Percentiles rank a stretch among this genome's conserved stretches.
phyloP scores from a whole-genome alignment of 2,113 vertebrate genomes.

The Neodontobutis hainanensis region DNA sequence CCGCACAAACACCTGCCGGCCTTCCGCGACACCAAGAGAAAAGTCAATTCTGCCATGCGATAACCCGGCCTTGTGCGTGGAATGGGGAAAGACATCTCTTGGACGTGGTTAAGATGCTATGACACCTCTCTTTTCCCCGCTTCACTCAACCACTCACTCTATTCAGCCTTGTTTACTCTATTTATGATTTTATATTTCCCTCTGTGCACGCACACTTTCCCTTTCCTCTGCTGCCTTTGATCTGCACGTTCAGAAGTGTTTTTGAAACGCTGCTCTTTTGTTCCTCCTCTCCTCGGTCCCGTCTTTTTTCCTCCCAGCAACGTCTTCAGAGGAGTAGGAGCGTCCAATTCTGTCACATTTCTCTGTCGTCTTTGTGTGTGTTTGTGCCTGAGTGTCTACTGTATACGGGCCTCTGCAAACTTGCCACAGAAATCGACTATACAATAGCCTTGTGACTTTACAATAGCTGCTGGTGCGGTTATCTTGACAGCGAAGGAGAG shows the following conservation, averaged over 20 bases:
- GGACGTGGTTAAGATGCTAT: constrained; percentile 53
- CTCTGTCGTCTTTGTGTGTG: constrained; percentile 66
- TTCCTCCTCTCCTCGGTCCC: constrained; percentile 43
- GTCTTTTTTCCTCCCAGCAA: constrained; percentile 47
- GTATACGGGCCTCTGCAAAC: constrained; percentile 59
- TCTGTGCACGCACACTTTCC: constrained; percentile 23
- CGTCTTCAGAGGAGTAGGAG: constrained; percentile 61
- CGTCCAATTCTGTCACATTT: constrained; percentile 73
- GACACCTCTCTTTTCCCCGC: constrained; percentile 37
- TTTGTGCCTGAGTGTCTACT: constrained; percentile 38
- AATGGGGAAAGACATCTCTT: constrained; percentile 29
- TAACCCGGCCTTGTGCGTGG: constrained; percentile 36
- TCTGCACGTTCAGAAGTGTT: constrained; percentile 68
- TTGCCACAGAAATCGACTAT: constrained; percentile 42
- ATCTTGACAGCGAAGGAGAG: constrained; percentile 74
- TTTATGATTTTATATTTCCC: constrained; percentile 56
- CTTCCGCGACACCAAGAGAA: constrained; percentile 46
- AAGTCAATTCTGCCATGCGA: constrained; percentile 45
- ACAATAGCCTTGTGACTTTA: constrained; percentile 71
- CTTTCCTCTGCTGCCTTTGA: constrained; percentile 62
- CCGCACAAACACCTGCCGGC: constrained; percentile 70
- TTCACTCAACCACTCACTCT: constrained; percentile 43
- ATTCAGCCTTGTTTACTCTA: constrained; percentile 60
- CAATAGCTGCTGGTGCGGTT: constrained; percentile 66
- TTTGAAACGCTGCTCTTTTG: constrained; percentile 71